Base-by-base conservation (phyloP, 1,140 invertebrate species). In the Drosophila takahashii region DNA sequence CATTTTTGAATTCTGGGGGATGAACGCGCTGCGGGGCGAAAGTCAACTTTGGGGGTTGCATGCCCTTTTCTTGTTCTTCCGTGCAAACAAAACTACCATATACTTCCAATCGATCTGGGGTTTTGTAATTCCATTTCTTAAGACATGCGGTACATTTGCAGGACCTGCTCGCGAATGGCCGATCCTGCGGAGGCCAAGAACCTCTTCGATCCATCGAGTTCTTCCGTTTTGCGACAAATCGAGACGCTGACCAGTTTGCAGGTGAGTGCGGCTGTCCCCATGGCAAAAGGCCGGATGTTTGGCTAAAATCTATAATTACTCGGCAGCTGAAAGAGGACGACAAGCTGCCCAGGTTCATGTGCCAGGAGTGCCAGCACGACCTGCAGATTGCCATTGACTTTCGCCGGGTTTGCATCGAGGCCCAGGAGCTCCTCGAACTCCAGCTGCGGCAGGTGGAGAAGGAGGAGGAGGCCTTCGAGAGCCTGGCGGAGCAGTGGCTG, bases 361-460 rank as follows among this genome's bases (percentile, higher is more conserved):
- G 80, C 36, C 37, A 52, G 1, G 15, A 58, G 22, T 83, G 80
- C 15, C 51, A 41, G 9, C 58, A 66, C 10, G 60, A 62, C 37
- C 36, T 83, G 13, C 54, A 84, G 36, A 62, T 64, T 26, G 80
- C 80, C 8, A 50, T 22, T 4, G 76, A 83, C 22, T 83, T 83
- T 39, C 80, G 80, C 9, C 47, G 47, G 26, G 57, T 62, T 41
- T 83, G 80, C 44, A 71, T 83, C 36, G 80, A 76, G 47, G 48
- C 77, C 5, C 80, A 83, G 37, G 10, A 57, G 9, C 42, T 61
- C 4, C 42, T 70, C 0, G 11, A 84, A 7, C 37, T 56, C 4
- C 47, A 79, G 10, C 11, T 65, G 0, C 45, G 61, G 16, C 16
- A 60, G 9, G 60, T 1, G 9, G 26, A 58, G 15, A 29, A 62